These are phyloP conservation scores for Ditylenchus dipsaci DNA, from an alignment of 1,140 invertebrate genomes.

Conservation along the genomic window DNA sequence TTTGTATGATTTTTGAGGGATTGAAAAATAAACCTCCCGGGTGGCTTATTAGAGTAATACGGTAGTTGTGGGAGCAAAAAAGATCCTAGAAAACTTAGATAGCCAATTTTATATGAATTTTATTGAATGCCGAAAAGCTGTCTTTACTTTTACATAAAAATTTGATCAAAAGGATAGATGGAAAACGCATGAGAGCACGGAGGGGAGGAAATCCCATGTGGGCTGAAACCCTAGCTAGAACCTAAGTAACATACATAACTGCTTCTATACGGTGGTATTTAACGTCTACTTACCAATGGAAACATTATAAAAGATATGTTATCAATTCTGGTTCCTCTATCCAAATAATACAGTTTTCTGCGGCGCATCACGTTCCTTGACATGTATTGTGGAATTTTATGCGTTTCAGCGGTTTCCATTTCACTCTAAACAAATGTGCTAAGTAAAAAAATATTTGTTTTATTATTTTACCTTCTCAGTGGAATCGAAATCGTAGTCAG, in stretches of 20 bases:
- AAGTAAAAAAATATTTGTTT: too few relatives aligned
- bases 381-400: conserved; percentile 20
- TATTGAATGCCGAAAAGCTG: too few relatives aligned
- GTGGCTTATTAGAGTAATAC: too few relatives aligned
- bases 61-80: too few relatives aligned
- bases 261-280: not conserved
- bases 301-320: conserved; percentile 37
- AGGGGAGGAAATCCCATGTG: not conserved
- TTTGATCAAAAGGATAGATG: not conserved
- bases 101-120: too few relatives aligned
- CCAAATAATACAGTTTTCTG: conserved; percentile 19
- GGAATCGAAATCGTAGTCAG: not conserved
- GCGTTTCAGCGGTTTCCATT: not conserved
- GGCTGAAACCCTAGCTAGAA: not conserved
- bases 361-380: not conserved
- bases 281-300: conserved; percentile 40
- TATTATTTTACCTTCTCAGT: conserved; percentile 7
- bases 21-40: too few relatives aligned
- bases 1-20: too few relatives aligned
- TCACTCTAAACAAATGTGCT: not conserved
- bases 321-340: conserved; percentile 30
- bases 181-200: not conserved
- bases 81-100: too few relatives aligned
- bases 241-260: not conserved
- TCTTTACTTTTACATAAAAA: not conserved